A percentile compares a stretch with the other conserved stretches of the same genome.
Evolutionary conservation across 2,888 invertebrate species (phyloP).

Genomic region (Atherix ibis): DNA sequence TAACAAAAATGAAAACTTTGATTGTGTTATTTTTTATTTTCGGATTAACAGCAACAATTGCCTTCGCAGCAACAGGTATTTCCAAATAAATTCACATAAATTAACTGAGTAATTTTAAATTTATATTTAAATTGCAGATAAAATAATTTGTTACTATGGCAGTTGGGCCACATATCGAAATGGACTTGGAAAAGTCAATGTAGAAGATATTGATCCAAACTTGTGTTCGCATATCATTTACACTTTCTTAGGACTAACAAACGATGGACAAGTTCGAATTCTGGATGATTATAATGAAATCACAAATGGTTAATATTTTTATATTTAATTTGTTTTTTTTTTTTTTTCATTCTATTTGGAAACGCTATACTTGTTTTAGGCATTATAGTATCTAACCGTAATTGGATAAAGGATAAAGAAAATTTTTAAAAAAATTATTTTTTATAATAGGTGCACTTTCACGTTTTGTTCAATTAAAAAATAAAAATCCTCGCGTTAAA

Average conservation of each 20-base stretch:
- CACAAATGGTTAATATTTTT: too few relatives aligned
- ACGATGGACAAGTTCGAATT: constrained; percentile 32
- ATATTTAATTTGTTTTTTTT: too few relatives aligned
- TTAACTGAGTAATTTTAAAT: background rate
- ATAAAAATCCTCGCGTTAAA: constrained; percentile 30
- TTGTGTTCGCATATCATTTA: constrained; percentile 56
- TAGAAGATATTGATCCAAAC: constrained; percentile 41
- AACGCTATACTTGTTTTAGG: too few relatives aligned
- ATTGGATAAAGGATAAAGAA: too few relatives aligned
- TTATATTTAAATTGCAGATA: background rate
- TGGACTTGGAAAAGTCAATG: constrained; percentile 42
- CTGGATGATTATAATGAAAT: constrained; percentile 32
- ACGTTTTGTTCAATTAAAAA: constrained; percentile 31
- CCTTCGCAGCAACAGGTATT: background rate
- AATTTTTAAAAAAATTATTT: too few relatives aligned
- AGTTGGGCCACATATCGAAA: constrained; percentile 50
- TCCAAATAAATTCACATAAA: background rate
- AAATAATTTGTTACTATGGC: constrained; percentile 49
- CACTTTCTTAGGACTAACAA: constrained; percentile 44
- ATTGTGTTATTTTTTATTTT: background rate
- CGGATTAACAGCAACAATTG: background rate
- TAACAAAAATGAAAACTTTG: background rate
- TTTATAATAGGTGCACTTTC: constrained; percentile 23
- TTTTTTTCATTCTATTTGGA: too few relatives aligned
- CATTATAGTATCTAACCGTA: too few relatives aligned